phyloP scores from a whole-genome alignment of 2,888 invertebrate genomes.

The Zaprionus lineosus region DNA sequence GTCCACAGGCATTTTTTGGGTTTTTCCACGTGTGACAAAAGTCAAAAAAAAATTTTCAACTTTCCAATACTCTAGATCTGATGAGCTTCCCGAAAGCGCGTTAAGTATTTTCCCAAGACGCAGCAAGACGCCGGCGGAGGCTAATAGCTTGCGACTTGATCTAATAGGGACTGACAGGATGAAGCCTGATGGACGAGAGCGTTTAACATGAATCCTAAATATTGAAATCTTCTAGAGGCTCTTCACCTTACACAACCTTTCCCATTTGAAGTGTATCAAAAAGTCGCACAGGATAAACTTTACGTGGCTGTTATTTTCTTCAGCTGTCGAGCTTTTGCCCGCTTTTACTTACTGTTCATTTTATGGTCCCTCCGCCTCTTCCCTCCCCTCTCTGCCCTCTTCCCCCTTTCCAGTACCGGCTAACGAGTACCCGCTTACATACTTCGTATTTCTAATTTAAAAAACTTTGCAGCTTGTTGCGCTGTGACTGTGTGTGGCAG shows the following conservation, averaged over 20 bases:
- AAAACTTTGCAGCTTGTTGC: conserved; percentile 37
- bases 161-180: too few relatives aligned
- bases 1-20: conserved; percentile 17
- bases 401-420: conserved; percentile 4
- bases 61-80: conserved; percentile 21
- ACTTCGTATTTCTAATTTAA: conserved; percentile 46
- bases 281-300: too few relatives aligned
- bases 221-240: too few relatives aligned
- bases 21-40: conserved; percentile 27
- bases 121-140: too few relatives aligned
- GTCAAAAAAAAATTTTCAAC: conserved; percentile 15
- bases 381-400: neutral
- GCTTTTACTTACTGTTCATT: conserved; percentile 57
- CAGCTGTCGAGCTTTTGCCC: conserved; percentile 4
- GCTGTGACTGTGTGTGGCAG: conserved; percentile 1
- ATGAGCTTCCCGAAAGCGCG: neutral
- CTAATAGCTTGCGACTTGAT: too few relatives aligned
- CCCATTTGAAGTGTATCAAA: too few relatives aligned
- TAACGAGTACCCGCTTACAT: too few relatives aligned
- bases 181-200: too few relatives aligned
- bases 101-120: too few relatives aligned
- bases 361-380: conserved; percentile 33
- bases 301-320: conserved; percentile 3
- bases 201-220: too few relatives aligned
- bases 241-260: too few relatives aligned